These are phyloP conservation scores for Chalcis sispes DNA, from an alignment of 2,888 invertebrate genomes.

Conservation along the genomic window DNA sequence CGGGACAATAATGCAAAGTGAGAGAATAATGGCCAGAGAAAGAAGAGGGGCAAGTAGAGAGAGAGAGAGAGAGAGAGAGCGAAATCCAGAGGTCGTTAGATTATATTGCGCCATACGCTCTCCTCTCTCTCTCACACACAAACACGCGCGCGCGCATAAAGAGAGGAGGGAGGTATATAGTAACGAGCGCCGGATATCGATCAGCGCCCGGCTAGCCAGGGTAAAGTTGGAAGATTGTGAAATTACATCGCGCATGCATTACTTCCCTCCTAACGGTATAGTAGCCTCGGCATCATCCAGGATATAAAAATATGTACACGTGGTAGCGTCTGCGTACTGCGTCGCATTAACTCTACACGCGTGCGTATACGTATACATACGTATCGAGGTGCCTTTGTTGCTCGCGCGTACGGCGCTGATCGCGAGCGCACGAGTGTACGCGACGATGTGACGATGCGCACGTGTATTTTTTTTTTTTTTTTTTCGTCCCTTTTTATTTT, in stretches of 20 bases:
- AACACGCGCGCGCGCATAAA: too few species aligned
- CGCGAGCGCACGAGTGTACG: too few species aligned
- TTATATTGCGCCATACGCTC: slow-evolving; percentile 46
- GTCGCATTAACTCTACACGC: slow-evolving; percentile 24
- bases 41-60: neutral
- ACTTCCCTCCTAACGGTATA: too few species aligned
- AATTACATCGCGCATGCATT: slow-evolving; percentile 46
- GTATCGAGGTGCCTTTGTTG: too few species aligned
- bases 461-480: too few species aligned
- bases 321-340: neutral
- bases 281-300: too few species aligned
- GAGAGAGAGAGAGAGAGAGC: neutral
- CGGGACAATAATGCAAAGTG: slow-evolving; percentile 45
- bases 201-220: neutral
- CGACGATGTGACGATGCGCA: too few species aligned
- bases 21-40: slow-evolving; percentile 44
- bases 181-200: slow-evolving; percentile 52
- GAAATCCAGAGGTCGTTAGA: slow-evolving; percentile 44
- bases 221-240: slow-evolving; percentile 29
- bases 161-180: neutral
- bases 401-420: too few species aligned
- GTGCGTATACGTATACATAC: too few species aligned
- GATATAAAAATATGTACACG: slow-evolving; percentile 9
- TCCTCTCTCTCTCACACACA: too few species aligned
- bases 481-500: too few species aligned